A percentile compares a stretch with the other conserved stretches of the same genome.
Conservation (phyloP, 64 coral and sea anemone genomes). For the Porites lutea region DNA sequence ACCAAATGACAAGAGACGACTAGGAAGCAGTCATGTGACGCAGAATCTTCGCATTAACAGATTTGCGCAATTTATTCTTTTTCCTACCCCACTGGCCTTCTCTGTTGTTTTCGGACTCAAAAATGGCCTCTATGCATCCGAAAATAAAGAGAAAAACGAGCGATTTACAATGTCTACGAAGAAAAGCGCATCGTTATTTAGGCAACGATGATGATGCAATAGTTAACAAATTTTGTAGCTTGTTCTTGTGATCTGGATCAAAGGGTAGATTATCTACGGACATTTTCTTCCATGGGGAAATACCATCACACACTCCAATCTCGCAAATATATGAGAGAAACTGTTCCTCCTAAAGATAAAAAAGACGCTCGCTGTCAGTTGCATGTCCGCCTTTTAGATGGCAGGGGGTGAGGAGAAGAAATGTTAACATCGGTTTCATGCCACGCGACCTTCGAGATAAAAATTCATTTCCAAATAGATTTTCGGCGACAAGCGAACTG, state of each 20-base stretch:
- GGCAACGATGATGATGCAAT: not conserved
- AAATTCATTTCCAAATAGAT: slow-evolving; percentile 48
- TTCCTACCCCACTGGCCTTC: too few species aligned
- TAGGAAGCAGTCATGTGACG: too few species aligned
- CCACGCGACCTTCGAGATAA: too few species aligned
- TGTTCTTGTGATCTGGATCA: slow-evolving; percentile 68
- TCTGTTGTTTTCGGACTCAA: too few species aligned
- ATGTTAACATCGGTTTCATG: not conserved
- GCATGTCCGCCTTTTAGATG: not conserved
- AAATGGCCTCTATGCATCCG: too few species aligned
- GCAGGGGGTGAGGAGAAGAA: too few species aligned
- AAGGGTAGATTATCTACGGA: slow-evolving; percentile 91
- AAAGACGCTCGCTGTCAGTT: not conserved
- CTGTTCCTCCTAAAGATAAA: slow-evolving; percentile 69
- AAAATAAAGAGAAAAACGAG: not conserved
- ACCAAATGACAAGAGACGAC: too few species aligned
- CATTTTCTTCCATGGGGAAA: slow-evolving; percentile 46
- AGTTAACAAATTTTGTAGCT: slow-evolving; percentile 45
- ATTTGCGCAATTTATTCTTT: too few species aligned
- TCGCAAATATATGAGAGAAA: slow-evolving; percentile 59
- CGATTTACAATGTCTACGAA: not conserved
- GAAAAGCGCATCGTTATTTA: not conserved
- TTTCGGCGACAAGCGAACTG: not conserved
- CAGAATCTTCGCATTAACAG: too few species aligned
- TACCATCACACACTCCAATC: slow-evolving; percentile 77